Conservation (phyloP, 2,888 invertebrate genomes). For the Leucozona laternaria region DNA sequence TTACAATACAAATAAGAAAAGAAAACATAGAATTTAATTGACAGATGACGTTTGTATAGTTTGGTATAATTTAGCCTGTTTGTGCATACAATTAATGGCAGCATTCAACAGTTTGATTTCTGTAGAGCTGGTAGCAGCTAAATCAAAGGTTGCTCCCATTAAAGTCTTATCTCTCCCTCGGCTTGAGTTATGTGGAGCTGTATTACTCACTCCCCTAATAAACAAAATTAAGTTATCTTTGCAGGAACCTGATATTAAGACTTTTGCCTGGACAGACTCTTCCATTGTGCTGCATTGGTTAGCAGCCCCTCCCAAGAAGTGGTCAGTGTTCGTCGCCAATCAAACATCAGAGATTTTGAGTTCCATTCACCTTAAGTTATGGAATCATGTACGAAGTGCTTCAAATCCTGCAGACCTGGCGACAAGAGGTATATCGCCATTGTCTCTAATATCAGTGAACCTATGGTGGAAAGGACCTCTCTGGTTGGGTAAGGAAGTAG, state of each 20-base stretch:
- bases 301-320: slow-evolving; percentile 2
- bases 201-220: neutral
- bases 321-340: neutral
- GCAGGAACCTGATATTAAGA: neutral
- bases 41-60: too few species aligned
- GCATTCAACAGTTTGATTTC: neutral
- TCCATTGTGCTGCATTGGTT: slow-evolving; percentile 5
- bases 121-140: neutral
- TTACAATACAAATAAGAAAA: too few species aligned
- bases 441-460: neutral
- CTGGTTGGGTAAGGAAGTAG: neutral
- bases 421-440: neutral
- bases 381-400: neutral
- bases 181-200: neutral
- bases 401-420: neutral
- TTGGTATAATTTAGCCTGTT: too few species aligned
- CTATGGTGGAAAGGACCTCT: neutral
- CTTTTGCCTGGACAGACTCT: slow-evolving; percentile 2
- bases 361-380: neutral
- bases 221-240: slow-evolving; percentile 2
- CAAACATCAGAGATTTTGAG: neutral
- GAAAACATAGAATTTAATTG: too few species aligned
- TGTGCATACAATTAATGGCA: too few species aligned
- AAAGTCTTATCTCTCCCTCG: slow-evolving; percentile 5
- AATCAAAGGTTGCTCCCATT: slow-evolving; percentile 4